Percentiles rank a stretch among this genome's conserved stretches.
These are phyloP conservation scores for Danio rerio DNA, from an alignment of 2,113 vertebrate species.

Conservation along the genomic window DNA sequence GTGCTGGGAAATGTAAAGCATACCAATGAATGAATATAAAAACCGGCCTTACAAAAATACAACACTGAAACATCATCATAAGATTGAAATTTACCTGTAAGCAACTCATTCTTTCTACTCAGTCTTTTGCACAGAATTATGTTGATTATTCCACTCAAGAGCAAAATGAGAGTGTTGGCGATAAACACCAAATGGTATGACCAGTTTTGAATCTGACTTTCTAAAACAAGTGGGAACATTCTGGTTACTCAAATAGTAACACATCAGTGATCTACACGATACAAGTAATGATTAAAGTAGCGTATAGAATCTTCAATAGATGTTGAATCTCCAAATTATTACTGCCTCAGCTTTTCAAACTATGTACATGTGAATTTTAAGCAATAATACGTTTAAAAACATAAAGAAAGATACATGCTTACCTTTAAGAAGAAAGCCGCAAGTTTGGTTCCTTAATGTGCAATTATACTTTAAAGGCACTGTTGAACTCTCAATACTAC, in stretches of 20 bases:
- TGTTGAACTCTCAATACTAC: too few relatives aligned
- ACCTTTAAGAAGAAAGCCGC: not conserved
- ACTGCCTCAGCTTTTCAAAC: not conserved
- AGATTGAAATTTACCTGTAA: not conserved
- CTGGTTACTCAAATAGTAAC: not conserved
- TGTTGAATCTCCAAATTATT: not conserved
- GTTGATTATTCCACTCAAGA: constrained; percentile 31
- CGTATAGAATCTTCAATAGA: not conserved
- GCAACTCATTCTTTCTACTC: not conserved
- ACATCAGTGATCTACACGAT: not conserved
- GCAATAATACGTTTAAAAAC: too few relatives aligned
- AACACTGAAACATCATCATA: not conserved
- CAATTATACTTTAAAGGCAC: not conserved
- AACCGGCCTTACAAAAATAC: not conserved
- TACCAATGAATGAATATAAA: not conserved
- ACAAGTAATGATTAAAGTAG: not conserved
- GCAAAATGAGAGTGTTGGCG: constrained; percentile 17
- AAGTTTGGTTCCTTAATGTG: not conserved
- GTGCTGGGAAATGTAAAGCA: too few relatives aligned
- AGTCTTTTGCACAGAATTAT: constrained; percentile 15
- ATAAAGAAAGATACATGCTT: not conserved
- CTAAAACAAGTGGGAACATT: not conserved
- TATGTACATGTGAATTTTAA: too few relatives aligned
- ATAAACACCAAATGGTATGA: constrained; percentile 6
- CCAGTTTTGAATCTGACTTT: not conserved